Evolutionary conservation across 2,113 vertebrate genomes (phyloP).

Genomic region (Emydura subglobosa): DNA sequence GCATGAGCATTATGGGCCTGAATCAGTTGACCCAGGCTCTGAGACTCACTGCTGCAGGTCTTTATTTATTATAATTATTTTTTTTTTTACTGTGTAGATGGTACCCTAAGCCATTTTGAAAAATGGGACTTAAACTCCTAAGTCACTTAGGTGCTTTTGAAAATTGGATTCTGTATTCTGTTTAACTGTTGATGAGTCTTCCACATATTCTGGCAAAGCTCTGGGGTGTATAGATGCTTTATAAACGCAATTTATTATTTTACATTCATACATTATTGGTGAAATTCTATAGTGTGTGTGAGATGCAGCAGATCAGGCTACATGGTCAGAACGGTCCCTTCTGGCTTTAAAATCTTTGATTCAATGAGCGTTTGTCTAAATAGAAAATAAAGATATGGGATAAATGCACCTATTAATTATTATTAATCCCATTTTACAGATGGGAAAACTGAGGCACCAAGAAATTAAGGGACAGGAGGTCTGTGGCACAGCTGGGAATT

Average conservation of each 20-base stretch:
- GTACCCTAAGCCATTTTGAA: constrained; percentile 40
- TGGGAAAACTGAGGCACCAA: not conserved
- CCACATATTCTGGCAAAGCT: constrained; percentile 38
- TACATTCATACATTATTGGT: not conserved
- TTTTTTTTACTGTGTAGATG: not conserved
- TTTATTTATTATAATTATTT: too few relatives aligned
- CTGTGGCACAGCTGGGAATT: not conserved
- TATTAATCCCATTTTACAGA: not conserved
- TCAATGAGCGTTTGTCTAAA: too few relatives aligned
- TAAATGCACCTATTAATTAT: too few relatives aligned
- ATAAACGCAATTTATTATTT: constrained; percentile 51
- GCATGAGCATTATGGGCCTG: too few relatives aligned
- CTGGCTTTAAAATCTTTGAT: too few relatives aligned
- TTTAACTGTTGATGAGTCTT: constrained; percentile 16
- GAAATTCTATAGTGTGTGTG: too few relatives aligned
- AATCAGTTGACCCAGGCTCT: too few relatives aligned
- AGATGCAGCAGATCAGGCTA: too few relatives aligned
- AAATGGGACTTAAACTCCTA: constrained; percentile 36
- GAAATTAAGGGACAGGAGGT: not conserved
- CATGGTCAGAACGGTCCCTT: too few relatives aligned
- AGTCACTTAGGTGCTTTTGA: not conserved
- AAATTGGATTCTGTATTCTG: constrained; percentile 54
- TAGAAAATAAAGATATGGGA: too few relatives aligned
- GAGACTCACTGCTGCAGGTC: too few relatives aligned
- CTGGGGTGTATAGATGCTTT: constrained; percentile 20